These are phyloP conservation scores for Actenoides hombroni DNA, from an alignment of 2,113 vertebrate genomes.

Conservation along the genomic window DNA sequence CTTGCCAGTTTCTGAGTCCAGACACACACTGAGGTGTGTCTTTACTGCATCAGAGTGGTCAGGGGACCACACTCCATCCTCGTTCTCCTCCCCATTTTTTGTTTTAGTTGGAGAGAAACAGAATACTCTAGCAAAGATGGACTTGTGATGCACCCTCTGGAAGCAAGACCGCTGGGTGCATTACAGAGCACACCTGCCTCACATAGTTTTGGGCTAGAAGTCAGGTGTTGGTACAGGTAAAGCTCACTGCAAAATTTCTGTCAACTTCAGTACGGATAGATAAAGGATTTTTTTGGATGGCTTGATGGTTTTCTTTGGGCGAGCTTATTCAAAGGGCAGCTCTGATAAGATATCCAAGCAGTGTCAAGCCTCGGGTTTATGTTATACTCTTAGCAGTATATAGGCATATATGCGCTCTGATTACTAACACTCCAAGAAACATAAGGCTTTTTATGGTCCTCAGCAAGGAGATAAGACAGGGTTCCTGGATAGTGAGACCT, in stretches of 20 bases:
- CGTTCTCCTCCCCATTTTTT: background rate
- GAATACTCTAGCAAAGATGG: background rate
- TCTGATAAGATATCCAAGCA: background rate
- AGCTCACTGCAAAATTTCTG: background rate
- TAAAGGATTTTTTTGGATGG: background rate
- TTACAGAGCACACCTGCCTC: background rate
- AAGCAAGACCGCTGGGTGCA: background rate
- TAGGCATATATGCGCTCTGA: background rate
- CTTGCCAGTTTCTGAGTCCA: background rate
- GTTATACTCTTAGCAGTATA: background rate
- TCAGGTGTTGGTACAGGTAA: background rate
- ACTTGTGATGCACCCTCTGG: background rate
- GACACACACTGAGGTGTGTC: background rate
- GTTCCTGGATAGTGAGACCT: background rate
- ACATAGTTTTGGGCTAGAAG: background rate
- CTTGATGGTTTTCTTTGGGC: background rate
- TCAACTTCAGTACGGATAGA: background rate
- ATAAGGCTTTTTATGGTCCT: background rate
- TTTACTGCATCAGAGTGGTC: background rate
- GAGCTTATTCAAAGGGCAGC: background rate
- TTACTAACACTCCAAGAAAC: background rate
- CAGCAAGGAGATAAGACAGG: background rate
- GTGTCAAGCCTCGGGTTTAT: background rate
- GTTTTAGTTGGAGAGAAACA: background rate
- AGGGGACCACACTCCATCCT: background rate